Evolutionary conservation across 2,797 vertebrate species (phyloP), one percentile per base, ranked within the genome.

Genomic region (Microcaecilia unicolor): DNA sequence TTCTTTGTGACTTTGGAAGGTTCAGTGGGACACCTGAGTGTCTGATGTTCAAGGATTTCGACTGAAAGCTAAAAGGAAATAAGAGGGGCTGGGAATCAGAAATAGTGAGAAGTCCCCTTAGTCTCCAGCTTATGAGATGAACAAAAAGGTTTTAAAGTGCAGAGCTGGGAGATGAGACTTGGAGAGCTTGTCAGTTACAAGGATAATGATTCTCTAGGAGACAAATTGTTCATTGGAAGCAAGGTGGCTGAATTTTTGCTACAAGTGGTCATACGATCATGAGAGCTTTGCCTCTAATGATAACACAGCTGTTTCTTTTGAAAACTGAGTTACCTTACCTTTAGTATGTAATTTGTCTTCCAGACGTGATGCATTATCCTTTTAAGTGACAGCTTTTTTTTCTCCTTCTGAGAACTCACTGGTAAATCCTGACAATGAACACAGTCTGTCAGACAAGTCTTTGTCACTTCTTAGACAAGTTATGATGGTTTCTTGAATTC

Each of bases 1-100:
- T 72, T 68, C 70, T 49, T 59, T 48, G 37, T 26, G 31, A 27
- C 46, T 51, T 44, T 28, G 15, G 43, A 60, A 73, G 44, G 18
- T 39, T 63, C 49, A 33, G 50, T 61, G 70, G 47, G 44, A 61
- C 37, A 20, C 0, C 10, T 27, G 31, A 38, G 23, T 9, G 58
- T 54, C 17, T 48, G 18, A 28, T 47, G 44, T 50, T 48, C 17
- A 28, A 37, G 10, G 12, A 28, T 12, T 6, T 2, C 4, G 1
- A 34, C 12, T 45, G 29, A 2, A 34, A 51, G 20, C 15, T 33
- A 21, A 25, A 8, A 22, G 17, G 18, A 12, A n/a, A 31, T 22
- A 12, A 10, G 7, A 10, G 11, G 6, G 9, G 21, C 24, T 13
- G 9, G 8, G 20, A 29, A 15, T 7, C 29, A 42, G 19, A 41